A percentile compares a stretch with the other conserved stretches of the same genome.
Evolutionary conservation across 2,113 vertebrate genomes (phyloP).

Genomic region (Heterochromis multidens): DNA sequence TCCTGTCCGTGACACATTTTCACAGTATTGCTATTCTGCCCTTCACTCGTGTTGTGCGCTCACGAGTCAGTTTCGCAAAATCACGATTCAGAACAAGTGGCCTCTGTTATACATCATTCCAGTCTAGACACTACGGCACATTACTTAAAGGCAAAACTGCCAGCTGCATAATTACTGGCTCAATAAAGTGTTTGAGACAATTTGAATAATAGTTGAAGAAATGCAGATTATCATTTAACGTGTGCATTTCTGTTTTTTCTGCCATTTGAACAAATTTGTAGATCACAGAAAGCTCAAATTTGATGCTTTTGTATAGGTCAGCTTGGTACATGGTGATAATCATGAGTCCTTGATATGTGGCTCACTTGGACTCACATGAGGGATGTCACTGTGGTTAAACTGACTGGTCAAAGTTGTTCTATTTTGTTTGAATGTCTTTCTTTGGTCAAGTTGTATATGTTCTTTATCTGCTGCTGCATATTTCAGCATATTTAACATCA

Average conservation of each 20-base stretch:
- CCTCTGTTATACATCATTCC: slow-evolving; percentile 51
- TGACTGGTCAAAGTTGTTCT: neutral
- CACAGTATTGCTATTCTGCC: neutral
- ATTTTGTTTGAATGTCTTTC: neutral
- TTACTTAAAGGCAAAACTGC: slow-evolving; percentile 13
- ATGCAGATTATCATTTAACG: slow-evolving; percentile 16
- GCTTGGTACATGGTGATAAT: neutral
- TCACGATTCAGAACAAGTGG: slow-evolving; percentile 47
- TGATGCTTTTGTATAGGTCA: neutral
- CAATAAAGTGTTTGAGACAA: slow-evolving; percentile 10
- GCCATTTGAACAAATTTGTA: slow-evolving; percentile 9
- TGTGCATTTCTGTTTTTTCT: neutral
- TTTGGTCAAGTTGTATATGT: neutral
- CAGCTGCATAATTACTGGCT: slow-evolving; percentile 36
- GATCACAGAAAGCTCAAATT: neutral
- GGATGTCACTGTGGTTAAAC: neutral
- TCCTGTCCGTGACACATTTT: neutral
- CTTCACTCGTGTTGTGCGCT: neutral
- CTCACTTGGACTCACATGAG: neutral
- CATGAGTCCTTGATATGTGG: neutral
- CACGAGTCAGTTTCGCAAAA: slow-evolving; percentile 36
- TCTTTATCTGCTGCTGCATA: neutral
- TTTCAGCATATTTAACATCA: neutral
- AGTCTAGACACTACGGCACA: slow-evolving; percentile 54
- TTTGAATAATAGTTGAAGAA: slow-evolving; percentile 31